phyloP scores from a whole-genome alignment of 23 tunicate species.

The Botrylloides violaceus region DNA sequence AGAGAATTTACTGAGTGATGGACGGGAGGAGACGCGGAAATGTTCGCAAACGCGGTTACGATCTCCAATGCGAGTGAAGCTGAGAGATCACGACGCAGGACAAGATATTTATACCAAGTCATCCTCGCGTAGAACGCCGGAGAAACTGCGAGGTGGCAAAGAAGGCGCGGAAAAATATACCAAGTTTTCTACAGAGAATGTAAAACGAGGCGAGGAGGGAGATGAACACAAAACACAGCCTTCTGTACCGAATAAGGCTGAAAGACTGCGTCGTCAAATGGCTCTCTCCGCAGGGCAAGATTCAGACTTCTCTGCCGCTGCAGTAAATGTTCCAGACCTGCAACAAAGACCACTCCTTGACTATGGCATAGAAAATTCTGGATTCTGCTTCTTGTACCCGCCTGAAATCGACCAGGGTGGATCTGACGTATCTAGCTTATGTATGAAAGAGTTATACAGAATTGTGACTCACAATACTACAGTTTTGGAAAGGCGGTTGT shows the following conservation, averaged over 20 bases:
- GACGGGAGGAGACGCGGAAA: background rate
- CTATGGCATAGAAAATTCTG: background rate
- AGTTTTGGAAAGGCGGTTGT: constrained; percentile 13
- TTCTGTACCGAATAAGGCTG: background rate
- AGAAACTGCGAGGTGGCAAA: too few relatives aligned
- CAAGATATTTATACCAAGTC: too few relatives aligned
- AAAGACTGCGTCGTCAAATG: background rate
- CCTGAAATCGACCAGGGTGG: too few relatives aligned
- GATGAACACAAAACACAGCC: too few relatives aligned
- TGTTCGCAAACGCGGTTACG: too few relatives aligned
- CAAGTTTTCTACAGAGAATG: too few relatives aligned
- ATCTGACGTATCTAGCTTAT: background rate
- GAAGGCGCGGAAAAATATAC: too few relatives aligned
- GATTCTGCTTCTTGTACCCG: background rate
- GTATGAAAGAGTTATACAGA: background rate
- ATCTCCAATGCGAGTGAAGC: background rate
- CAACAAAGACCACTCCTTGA: background rate
- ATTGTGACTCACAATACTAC: constrained; percentile 5
- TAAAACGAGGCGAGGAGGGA: too few relatives aligned
- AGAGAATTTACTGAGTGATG: background rate
- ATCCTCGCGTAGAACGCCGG: background rate
- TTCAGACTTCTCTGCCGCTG: too few relatives aligned
- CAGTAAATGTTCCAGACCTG: too few relatives aligned
- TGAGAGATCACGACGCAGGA: background rate
- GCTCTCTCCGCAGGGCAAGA: background rate